These are phyloP conservation scores for Engraulis encrasicolus DNA, from an alignment of 2,113 vertebrate genomes.

Conservation along the genomic window DNA sequence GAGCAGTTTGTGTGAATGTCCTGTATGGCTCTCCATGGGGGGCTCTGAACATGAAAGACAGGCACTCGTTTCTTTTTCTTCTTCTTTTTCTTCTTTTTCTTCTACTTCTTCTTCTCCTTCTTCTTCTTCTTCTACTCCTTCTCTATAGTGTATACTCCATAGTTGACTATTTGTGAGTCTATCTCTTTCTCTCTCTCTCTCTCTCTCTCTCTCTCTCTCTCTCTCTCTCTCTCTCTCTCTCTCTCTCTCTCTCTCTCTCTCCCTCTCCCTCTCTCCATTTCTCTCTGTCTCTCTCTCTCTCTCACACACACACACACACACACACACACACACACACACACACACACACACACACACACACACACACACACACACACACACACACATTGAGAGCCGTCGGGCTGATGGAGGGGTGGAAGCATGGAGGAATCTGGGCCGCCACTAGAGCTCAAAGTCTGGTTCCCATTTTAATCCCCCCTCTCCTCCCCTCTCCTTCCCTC, in stretches of 20 bases:
- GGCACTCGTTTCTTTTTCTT: not conserved
- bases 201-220: no score
- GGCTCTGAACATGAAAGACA: not conserved
- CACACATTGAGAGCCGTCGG: not conserved
- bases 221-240: no score
- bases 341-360: constrained; percentile 26
- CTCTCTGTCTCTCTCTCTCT: no score
- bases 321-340: no score
- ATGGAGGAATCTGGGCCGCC: constrained; percentile 70
- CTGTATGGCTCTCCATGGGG: not conserved
- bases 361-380: not conserved
- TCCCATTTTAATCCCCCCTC: constrained; percentile 77
- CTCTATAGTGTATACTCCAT: not conserved
- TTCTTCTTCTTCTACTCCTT: no score
- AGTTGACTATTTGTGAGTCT: not conserved
- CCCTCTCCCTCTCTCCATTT: no score
- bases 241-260: no score
- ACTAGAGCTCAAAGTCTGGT: constrained; percentile 83
- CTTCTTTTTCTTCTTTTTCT: no score
- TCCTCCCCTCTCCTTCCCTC: no score
- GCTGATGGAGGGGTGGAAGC: not conserved
- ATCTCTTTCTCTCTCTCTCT: no score
- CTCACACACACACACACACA: no score
- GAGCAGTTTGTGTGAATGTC: not conserved
- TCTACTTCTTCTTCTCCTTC: no score